Evolutionary conservation across 1,140 invertebrate species (phyloP), one percentile per base, ranked within the genome.

Genomic region (Drosophila bocki): DNA sequence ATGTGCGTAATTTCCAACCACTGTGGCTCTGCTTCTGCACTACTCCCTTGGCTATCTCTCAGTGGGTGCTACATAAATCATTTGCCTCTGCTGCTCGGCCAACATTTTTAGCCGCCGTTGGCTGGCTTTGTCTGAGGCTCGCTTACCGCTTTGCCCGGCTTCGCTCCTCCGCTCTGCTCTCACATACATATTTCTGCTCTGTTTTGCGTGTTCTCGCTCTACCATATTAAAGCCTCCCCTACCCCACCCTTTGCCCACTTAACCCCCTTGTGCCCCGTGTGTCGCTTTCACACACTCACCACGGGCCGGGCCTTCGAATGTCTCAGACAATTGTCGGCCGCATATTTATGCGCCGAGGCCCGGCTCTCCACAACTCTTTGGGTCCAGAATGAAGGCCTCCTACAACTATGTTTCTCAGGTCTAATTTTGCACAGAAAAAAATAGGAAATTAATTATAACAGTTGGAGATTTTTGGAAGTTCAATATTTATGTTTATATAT

Each of bases 321-420:
- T 86, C 75, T 82, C 82, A 86, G 82, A 82, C 84, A 88, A 87
- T 87, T 88, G 84, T 88, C 68, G 80, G 68, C 68, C 80, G 76
- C 84, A 87, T 87, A 88, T 87, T 88, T 87, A 84, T 90, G 84
- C 80, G 80, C 48, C 70, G 63, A 78, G 60, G 69, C 68, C 69
- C 50, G 65, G 44, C 70, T 68, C 59, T 44, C 45, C 17, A 39
- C 50, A 74, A 42, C 22, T 58, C 33, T 33, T 26, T 41, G 42
- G 22, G 32, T 50, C 47, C 39, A 22, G 35, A 37, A 54, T 37
- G 33, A 37, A 37, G 51, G 17, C 51, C 42, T 65, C 11, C 26
- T 47, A 64, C 32, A 50, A 45, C 35, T 39, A 62, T 65, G 5
- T 57, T 57, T 41, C 54, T 47, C 5, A 69, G 29, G 29, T 70